Evolutionary conservation across 2,888 invertebrate genomes (phyloP), one percentile per base, ranked within the genome.

Genomic region (Thalpophila matura): DNA sequence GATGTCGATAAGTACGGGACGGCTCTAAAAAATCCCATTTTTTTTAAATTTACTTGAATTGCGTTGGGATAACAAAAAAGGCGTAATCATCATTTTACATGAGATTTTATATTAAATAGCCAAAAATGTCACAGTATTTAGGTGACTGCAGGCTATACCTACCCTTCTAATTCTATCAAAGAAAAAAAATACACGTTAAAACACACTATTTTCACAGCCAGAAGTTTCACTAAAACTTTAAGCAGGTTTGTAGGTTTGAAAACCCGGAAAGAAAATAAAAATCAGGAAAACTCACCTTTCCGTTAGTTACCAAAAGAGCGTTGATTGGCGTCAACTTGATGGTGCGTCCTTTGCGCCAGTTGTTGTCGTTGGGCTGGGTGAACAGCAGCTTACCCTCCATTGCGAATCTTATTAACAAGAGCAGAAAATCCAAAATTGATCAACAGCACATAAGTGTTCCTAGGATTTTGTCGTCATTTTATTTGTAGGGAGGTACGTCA

Each of bases 281-380:
- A 55, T 57, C 57, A 53, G 45, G 45, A 42, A 62, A 66, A 74
- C 84, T 91, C 93, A 98, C 98, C 97, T 98, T 98, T 95, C 98
- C 98, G 87, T 98, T 97, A 82, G 98, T 98, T 84, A 99, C 97
- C 91, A 99, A 96, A 89, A 99, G 96, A 63, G 98, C 98, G 93
- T 98, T 98, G 74, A 98, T 97, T 53, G 98, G 97, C 77, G 97
- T 97, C 86, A 99, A 96, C 93, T 98, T 98, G 83, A 98, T 97
- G 59, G 98, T 98, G 82, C 98, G 96, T 74, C 98, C 98, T 88
- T 98, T 97, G 81, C 98, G 96, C 98, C 98, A 98, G 90, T 98
- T 98, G 93, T 97, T 98, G 92, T 98, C 98, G 57, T 98, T 97
- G 40, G 98, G 98, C 91, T 98, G 98, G 38, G 98, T 98, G 89